Evolutionary conservation across 2,888 invertebrate genomes (phyloP).

Genomic region (Campopleginae sp.): DNA sequence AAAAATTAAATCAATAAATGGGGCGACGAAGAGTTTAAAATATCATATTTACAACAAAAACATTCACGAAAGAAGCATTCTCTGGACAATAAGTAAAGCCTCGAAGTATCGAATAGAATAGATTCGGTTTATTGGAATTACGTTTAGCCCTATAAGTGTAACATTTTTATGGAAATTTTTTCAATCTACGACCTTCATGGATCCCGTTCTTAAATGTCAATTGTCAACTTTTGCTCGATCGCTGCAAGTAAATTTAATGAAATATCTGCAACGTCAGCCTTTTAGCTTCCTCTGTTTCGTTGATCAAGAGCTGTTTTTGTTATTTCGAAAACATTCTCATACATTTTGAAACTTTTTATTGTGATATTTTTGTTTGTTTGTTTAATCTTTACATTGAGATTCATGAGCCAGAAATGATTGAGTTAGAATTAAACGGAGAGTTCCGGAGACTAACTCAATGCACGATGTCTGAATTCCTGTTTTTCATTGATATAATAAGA

Average conservation of each 20-base stretch:
- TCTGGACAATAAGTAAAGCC: background rate
- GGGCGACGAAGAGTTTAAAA: no score
- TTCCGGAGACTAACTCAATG: background rate
- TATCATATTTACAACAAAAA: no score
- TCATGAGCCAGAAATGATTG: background rate
- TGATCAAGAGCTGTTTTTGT: background rate
- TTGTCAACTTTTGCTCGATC: background rate
- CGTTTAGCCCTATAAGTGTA: background rate
- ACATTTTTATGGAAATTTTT: background rate
- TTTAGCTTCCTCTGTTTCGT: background rate
- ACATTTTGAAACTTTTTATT: background rate
- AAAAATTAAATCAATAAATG: no score
- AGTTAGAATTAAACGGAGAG: background rate
- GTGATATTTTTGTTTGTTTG: background rate
- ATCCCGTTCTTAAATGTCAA: background rate
- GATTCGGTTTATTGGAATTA: background rate
- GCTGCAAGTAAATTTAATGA: background rate
- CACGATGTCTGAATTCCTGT: background rate
- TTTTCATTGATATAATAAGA: background rate
- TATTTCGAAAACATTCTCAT: background rate
- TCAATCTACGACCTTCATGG: background rate
- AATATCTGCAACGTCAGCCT: background rate
- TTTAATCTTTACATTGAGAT: background rate
- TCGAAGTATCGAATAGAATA: background rate
- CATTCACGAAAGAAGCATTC: background rate